These are phyloP conservation scores for Meriones psammophilus DNA, from an alignment of 2,797 vertebrate genomes.

Conservation along the genomic window DNA sequence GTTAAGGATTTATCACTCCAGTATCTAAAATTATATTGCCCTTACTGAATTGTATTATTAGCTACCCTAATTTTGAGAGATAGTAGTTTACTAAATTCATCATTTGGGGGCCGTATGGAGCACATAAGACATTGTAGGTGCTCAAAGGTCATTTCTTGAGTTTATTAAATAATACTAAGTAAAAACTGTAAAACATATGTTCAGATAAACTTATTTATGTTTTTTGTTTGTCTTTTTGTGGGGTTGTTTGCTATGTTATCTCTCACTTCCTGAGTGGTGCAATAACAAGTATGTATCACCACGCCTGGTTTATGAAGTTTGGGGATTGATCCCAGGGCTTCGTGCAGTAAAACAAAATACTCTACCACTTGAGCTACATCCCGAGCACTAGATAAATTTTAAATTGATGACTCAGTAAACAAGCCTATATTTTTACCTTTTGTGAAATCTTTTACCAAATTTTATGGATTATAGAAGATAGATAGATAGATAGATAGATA, in stretches of 20 bases:
- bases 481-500: background rate
- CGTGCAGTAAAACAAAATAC: background rate
- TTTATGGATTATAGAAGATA: background rate
- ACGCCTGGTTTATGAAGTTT: background rate
- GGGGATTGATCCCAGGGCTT: background rate
- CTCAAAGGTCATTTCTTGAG: conserved; percentile 2
- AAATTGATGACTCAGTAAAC: conserved; percentile 11
- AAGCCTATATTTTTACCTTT: background rate
- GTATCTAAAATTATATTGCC: background rate
- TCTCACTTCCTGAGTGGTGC: background rate
- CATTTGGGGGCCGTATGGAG: background rate
- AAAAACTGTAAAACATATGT: background rate
- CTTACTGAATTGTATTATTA: background rate
- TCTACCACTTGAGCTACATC: background rate
- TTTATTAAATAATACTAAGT: background rate
- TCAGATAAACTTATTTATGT: background rate
- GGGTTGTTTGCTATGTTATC: background rate
- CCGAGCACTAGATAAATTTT: background rate
- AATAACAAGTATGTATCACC: background rate
- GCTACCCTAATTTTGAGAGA: background rate
- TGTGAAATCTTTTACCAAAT: conserved; percentile 53
- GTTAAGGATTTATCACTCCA: background rate
- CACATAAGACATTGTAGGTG: background rate
- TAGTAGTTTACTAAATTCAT: background rate
- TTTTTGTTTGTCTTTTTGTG: background rate